Percentiles rank a stretch among this genome's conserved stretches.
Evolutionary conservation across 1,140 invertebrate genomes (phyloP).

Genomic region (Drosophila parabipectinata): DNA sequence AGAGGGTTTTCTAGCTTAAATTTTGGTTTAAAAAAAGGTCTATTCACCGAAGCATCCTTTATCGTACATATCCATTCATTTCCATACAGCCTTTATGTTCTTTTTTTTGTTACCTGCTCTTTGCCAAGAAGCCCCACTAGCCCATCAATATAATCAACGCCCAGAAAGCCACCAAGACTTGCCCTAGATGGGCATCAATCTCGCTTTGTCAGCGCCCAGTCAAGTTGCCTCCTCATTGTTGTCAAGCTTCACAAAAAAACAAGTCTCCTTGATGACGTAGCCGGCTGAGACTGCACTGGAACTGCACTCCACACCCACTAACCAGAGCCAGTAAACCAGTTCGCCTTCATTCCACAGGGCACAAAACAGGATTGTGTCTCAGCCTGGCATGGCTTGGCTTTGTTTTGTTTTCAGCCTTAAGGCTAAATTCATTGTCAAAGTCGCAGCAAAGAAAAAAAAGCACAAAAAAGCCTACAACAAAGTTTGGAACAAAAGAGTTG

Average conservation of each 20-base stretch:
- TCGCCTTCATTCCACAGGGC: constrained; percentile 57
- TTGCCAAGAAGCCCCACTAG: constrained; percentile 2
- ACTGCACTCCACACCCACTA: constrained; percentile 60
- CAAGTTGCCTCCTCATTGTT: constrained; percentile 72
- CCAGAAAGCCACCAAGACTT: constrained; percentile 42
- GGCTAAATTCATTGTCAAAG: constrained; percentile 81
- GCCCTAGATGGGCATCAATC: constrained; percentile 70
- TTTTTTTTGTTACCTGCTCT: constrained; percentile 39
- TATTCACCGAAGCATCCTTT: neutral
- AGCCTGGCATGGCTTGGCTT: constrained; percentile 15
- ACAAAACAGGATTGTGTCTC: constrained; percentile 69
- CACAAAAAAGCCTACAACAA: constrained; percentile 67
- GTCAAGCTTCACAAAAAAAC: constrained; percentile 35
- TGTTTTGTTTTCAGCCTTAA: constrained; percentile 60
- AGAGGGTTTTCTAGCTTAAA: constrained; percentile 2
- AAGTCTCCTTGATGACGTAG: constrained; percentile 68
- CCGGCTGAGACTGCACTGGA: constrained; percentile 41
- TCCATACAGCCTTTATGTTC: constrained; percentile 19
- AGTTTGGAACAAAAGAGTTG: constrained; percentile 82
- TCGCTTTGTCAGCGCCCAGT: constrained; percentile 72
- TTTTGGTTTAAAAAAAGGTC: neutral
- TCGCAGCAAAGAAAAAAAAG: constrained; percentile 49
- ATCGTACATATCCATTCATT: constrained; percentile 11
- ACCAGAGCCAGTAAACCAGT: constrained; percentile 56
- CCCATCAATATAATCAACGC: constrained; percentile 57